These are phyloP conservation scores for Trachemys scripta DNA, from an alignment of 2,113 vertebrate genomes.

Conservation along the genomic window DNA sequence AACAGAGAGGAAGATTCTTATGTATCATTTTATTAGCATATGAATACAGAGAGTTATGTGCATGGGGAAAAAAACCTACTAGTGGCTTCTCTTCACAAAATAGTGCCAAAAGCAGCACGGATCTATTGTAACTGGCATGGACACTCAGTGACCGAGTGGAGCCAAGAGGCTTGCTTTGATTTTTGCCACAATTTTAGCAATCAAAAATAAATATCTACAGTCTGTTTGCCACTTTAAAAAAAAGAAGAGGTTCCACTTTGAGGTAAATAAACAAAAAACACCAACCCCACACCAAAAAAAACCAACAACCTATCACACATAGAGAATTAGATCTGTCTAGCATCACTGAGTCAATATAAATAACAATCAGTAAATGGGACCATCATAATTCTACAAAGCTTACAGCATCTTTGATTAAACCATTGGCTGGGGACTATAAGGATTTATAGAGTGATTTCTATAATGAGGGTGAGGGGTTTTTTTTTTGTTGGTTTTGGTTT, in stretches of 20 bases:
- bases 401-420: slow-evolving; percentile 53
- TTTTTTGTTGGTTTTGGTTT: slow-evolving; percentile 18
- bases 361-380: slow-evolving; percentile 55
- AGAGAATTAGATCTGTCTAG: slow-evolving; percentile 21
- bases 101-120: slow-evolving; percentile 6
- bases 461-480: not conserved
- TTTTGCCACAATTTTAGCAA: slow-evolving; percentile 36
- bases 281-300: not conserved
- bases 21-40: not conserved
- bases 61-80: slow-evolving; percentile 6
- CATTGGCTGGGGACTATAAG: slow-evolving; percentile 38
- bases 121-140: slow-evolving; percentile 10
- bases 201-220: slow-evolving; percentile 44
- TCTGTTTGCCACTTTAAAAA: slow-evolving; percentile 44
- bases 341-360: slow-evolving; percentile 43
- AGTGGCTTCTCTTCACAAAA: slow-evolving; percentile 35
- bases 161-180: not conserved
- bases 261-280: slow-evolving; percentile 43
- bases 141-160: slow-evolving; percentile 7
- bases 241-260: not conserved
- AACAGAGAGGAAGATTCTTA: not conserved
- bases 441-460: slow-evolving; percentile 42
- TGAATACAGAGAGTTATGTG: slow-evolving; percentile 8
- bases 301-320: not conserved
- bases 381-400: slow-evolving; percentile 42